Evolutionary conservation across 2,888 invertebrate species (phyloP), one percentile per base, ranked within the genome.

Genomic region (Heliconius erato): DNA sequence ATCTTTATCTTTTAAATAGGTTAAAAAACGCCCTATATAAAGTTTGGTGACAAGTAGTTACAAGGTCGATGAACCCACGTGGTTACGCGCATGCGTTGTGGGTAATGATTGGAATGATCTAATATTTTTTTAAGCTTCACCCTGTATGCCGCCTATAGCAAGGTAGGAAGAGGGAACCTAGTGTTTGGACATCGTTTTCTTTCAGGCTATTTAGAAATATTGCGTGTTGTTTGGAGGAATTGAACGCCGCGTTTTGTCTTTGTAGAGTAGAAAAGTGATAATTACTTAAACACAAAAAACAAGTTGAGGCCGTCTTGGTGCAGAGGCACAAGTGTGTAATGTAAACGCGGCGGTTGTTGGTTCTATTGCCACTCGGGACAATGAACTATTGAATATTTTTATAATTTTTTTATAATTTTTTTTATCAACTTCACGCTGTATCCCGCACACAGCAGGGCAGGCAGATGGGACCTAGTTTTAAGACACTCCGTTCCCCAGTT

Each of bases 61-160:
- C 74, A 74, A 63, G 77, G 77, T 77, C 77, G 77, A 28, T 77
- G 65, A 77, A 63, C 77, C 77, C 67, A 67, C 77, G 40, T 77
- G 77, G 19, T 12, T 26, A 11, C 14, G 65, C 77, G 63, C 77
- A 77, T 65, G 65, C 77, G 65, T 77, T n/a, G 23, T 59, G 74
- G 54, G 44, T 72, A 44, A 49, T 72, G 72, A 72, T 67, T 67
- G 28, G 2, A 63, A 63, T 63, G 63, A 12, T n/a, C 12, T n/a
- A 14, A 67, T 67, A 16, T 67, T 67, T 65, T 63, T 67, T 28
- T 67, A 16, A 63, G 14, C 14, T 65, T 67, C 28, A 26, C 5
- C 1, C 67, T 28, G 2, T 32, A 67, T 67, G 7, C 16, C 28
- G 28, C 67, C 1, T 67, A 19, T 67, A 28, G 67, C 14, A 67